Evolutionary conservation across 2,113 vertebrate genomes (phyloP).

Genomic region (Chionis minor): DNA sequence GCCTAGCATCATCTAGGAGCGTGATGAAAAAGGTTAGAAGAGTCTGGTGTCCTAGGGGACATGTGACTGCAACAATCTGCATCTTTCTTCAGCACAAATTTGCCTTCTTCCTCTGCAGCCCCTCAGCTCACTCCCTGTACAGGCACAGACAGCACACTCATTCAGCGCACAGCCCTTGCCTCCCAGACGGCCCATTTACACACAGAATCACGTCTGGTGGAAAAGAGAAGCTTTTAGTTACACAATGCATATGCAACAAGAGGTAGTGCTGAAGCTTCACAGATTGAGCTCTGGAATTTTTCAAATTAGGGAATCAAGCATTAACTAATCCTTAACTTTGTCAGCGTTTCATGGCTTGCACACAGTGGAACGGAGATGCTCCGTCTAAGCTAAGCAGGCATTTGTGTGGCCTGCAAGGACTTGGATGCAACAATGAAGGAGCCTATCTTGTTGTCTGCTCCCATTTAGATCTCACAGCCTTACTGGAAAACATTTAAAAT

Average conservation of each 20-base stretch:
- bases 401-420: neutral
- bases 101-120: neutral
- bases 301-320: neutral
- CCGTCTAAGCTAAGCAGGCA: neutral
- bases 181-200: neutral
- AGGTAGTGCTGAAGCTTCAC: neutral
- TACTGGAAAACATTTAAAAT: neutral
- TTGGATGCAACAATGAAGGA: neutral
- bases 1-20: neutral
- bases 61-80: neutral
- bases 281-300: neutral
- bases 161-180: neutral
- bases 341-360: neutral
- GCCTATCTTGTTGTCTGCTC: neutral
- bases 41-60: neutral
- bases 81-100: neutral
- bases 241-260: neutral
- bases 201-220: neutral
- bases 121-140: neutral
- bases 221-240: neutral
- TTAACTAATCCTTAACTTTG: neutral
- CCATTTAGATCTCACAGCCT: neutral
- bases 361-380: rapidly evolving
- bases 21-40: neutral
- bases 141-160: neutral